Evolutionary conservation across 2,888 invertebrate species (phyloP), one percentile per base, ranked within the genome.

Genomic region (Ganaspis brasiliensis): DNA sequence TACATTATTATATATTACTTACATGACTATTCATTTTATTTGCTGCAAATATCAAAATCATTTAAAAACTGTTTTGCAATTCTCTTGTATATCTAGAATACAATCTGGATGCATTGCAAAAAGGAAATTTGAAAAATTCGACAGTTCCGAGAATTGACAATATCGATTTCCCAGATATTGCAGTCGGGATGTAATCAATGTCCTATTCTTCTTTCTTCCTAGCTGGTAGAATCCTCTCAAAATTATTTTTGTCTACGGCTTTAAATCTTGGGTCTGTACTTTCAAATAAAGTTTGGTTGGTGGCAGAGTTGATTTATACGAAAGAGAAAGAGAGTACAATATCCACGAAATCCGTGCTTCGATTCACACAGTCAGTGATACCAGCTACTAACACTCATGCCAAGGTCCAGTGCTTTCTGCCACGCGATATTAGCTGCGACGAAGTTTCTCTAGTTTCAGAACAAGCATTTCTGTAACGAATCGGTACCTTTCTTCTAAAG

Each of bases 211-310:
- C 79, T 75, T 72, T 52, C 79, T 78, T 59, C 76, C 70, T 31
- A 31, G 31, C 31, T 14, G 6, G 35, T 52, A 31, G 26, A 71
- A 49, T 57, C 72, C 71, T 49, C 74, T 57, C 74, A 73, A 86
- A 86, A 87, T 88, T 88, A 88, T 88, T 88, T 87, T 88, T 84
- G 86, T 85, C 86, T 84, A 82, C 82, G 78, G 85, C 82, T 82
- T 84, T 87, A 87, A 87, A 87, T 87, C 86, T 87, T 85, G 80
- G 78, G 80, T 73, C 59, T 83, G 83, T 84, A 84, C 87, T 88
- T 87, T 88, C 85, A 87, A 88, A 88, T 87, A 88, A 88, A 88
- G 85, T 88, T 88, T 87, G 86, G 83, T 81, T 83, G 85, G 82
- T 83, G 83, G 82, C 77, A 80, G 82, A 86, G 87, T 84, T 87